Conservation (phyloP, 2,797 vertebrate genomes). For the Sebastes flavidus region DNA sequence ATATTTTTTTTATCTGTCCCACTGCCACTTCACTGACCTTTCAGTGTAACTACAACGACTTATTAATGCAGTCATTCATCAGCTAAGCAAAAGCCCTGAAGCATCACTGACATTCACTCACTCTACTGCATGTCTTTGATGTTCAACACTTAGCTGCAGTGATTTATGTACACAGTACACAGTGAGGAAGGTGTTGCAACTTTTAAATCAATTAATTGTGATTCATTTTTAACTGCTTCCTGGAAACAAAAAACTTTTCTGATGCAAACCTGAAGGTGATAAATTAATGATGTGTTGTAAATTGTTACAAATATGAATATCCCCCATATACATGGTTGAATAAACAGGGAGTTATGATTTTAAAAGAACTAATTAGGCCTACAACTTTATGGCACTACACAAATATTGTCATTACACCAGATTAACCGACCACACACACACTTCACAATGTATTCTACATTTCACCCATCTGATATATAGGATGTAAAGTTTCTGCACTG, state of each 20-base stretch:
- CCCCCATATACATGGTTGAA: not conserved
- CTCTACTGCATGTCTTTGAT: slow-evolving; percentile 1
- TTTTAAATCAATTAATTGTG: not conserved
- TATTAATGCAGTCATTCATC: slow-evolving; percentile 39
- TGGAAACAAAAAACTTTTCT: not conserved
- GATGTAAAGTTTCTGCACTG: not conserved
- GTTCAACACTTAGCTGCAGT: slow-evolving; percentile 23
- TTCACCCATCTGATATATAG: too few relatives aligned
- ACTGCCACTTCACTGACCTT: slow-evolving; percentile 4
- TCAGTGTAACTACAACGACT: not conserved
- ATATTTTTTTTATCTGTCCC: not conserved
- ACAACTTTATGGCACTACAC: not conserved
- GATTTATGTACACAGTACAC: slow-evolving; percentile 7
- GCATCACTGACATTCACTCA: slow-evolving; percentile 30
- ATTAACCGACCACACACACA: not conserved
- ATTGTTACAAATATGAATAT: not conserved
- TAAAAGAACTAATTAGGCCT: not conserved
- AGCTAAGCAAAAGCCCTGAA: slow-evolving; percentile 26
- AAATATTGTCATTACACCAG: not conserved
- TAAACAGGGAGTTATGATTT: not conserved
- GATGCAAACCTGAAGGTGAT: not conserved
- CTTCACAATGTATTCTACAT: not conserved
- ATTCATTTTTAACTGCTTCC: not conserved
- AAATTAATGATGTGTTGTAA: not conserved
- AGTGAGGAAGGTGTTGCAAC: not conserved